Evolutionary conservation across 2,797 vertebrate genomes (phyloP).

Genomic region (Poecile montanus): DNA sequence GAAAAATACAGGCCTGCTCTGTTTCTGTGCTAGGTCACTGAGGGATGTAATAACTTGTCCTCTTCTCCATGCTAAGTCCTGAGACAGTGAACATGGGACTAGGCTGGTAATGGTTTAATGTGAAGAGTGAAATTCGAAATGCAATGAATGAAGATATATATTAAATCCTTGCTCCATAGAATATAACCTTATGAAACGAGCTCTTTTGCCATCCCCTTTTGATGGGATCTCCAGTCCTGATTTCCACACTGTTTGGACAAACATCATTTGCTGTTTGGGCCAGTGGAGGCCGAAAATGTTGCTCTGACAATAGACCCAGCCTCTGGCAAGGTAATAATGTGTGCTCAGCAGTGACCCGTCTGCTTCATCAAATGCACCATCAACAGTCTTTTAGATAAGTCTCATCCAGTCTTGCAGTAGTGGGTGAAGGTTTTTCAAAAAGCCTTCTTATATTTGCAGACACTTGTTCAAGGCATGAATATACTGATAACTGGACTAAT

Average conservation of each 20-base stretch:
- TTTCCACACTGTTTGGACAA: background rate
- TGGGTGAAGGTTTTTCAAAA: background rate
- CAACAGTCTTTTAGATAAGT: background rate
- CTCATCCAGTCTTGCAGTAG: background rate
- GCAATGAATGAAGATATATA: background rate
- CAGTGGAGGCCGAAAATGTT: background rate
- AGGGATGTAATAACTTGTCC: background rate
- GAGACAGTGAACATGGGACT: background rate
- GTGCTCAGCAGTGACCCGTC: constrained; percentile 36
- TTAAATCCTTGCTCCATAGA: background rate
- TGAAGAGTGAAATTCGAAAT: background rate
- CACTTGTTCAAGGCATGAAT: background rate
- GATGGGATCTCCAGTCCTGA: background rate
- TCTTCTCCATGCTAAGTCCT: background rate
- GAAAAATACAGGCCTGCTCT: constrained; percentile 1
- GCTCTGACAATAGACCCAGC: background rate
- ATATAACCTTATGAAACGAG: background rate
- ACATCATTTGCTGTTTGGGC: background rate
- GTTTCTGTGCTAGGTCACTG: background rate
- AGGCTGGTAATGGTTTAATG: background rate
- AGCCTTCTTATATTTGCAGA: background rate
- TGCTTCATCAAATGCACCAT: background rate
- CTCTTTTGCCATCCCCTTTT: background rate
- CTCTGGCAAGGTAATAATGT: constrained; percentile 17
- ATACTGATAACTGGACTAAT: background rate